Evolutionary conservation across 2,797 vertebrate genomes (phyloP).

Genomic region (Darevskia mixta): DNA sequence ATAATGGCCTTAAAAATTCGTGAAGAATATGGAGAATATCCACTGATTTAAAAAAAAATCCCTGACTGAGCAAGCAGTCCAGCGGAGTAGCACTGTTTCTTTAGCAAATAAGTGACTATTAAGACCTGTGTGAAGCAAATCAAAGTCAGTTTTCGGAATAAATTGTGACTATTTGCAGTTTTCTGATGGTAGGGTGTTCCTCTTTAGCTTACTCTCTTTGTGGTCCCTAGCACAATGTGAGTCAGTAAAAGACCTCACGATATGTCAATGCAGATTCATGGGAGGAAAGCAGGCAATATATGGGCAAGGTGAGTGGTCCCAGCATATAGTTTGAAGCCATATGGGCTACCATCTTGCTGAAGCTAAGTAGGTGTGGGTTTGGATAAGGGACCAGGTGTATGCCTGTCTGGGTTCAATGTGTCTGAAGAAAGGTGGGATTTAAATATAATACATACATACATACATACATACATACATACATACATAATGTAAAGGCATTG

Average conservation of each 20-base stretch:
- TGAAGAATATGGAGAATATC: not conserved
- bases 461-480: no score
- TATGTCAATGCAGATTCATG: not conserved
- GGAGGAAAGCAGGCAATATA: not conserved
- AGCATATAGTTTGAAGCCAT: no score
- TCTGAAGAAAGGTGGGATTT: no score
- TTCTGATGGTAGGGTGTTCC: not conserved
- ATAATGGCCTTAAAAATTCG: not conserved
- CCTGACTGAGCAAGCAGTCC: not conserved
- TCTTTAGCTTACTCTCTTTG: no score
- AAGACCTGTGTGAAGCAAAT: not conserved
- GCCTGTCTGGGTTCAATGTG: no score
- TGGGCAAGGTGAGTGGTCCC: not conserved
- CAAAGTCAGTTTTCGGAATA: not conserved
- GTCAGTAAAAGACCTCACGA: not conserved
- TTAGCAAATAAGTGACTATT: not conserved
- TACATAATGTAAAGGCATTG: no score
- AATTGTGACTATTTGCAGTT: not conserved
- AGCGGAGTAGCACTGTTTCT: not conserved
- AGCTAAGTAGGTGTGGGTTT: no score
- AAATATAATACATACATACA: no score
- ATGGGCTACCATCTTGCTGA: no score
- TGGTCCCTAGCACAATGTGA: not conserved
- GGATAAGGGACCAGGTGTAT: no score
- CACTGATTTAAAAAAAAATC: not conserved